These are phyloP conservation scores for Gallinago media DNA, from an alignment of 2,113 vertebrate genomes.

Conservation along the genomic window DNA sequence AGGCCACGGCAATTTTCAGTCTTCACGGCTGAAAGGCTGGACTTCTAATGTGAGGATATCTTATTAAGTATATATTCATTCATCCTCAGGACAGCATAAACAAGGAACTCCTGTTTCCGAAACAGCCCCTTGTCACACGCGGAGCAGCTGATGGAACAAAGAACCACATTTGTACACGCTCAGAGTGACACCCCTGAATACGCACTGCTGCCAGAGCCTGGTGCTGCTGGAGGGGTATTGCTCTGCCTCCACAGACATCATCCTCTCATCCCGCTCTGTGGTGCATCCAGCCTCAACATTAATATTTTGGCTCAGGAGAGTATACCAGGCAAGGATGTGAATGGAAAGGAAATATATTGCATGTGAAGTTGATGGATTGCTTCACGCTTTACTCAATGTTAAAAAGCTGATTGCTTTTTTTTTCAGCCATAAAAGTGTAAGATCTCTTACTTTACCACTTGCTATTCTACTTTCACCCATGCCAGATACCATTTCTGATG, in stretches of 20 bases:
- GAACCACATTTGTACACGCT: background rate
- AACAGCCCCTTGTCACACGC: background rate
- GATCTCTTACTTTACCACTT: background rate
- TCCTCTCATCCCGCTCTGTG: fast-evolving
- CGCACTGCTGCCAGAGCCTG: background rate
- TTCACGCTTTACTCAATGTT: background rate
- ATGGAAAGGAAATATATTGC: background rate
- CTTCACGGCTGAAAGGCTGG: background rate
- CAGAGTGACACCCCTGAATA: background rate
- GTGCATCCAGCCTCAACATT: background rate
- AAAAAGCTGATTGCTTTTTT: background rate
- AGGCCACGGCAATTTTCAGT: background rate
- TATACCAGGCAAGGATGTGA: background rate
- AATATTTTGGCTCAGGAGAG: background rate
- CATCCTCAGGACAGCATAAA: background rate
- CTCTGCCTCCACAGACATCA: background rate
- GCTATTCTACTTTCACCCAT: background rate
- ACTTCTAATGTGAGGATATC: background rate
- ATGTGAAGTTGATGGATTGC: background rate
- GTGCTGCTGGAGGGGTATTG: fast-evolving
- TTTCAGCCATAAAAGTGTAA: background rate
- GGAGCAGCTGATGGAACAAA: slow-evolving; percentile 42
- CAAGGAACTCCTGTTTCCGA: background rate
- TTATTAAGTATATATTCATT: background rate
- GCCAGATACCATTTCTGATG: background rate